A percentile compares a stretch with the other conserved stretches of the same genome.
Evolutionary conservation across 2,888 invertebrate genomes (phyloP).

Genomic region (Tethea ocularis): DNA sequence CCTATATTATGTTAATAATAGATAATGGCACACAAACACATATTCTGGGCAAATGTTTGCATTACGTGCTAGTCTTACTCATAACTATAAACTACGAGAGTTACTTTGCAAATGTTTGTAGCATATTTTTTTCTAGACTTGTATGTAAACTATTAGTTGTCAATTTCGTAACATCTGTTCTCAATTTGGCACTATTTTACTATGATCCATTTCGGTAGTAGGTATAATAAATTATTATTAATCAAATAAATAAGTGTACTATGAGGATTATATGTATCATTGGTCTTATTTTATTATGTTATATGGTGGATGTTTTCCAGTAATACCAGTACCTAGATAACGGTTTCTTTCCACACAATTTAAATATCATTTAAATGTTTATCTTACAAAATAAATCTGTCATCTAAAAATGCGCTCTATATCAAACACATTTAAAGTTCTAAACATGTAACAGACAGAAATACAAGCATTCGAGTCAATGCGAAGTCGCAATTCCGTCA

Average conservation of each 20-base stretch:
- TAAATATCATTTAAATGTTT: background rate
- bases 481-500: constrained; percentile 42
- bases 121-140: background rate
- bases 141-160: background rate
- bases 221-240: no score
- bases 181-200: background rate
- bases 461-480: constrained; percentile 28
- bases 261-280: no score
- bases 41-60: background rate
- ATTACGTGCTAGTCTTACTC: background rate
- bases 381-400: background rate
- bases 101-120: background rate
- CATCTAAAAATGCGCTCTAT: background rate
- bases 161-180: background rate
- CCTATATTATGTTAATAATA: background rate
- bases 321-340: no score
- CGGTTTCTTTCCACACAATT: no score
- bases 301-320: no score
- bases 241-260: no score
- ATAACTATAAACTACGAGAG: background rate
- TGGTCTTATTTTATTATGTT: no score
- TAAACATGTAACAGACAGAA: background rate
- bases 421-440: background rate
- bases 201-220: no score
- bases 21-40: background rate